These are phyloP conservation scores for Gavialis gangeticus DNA, from an alignment of 2,113 vertebrate genomes.

Conservation along the genomic window DNA sequence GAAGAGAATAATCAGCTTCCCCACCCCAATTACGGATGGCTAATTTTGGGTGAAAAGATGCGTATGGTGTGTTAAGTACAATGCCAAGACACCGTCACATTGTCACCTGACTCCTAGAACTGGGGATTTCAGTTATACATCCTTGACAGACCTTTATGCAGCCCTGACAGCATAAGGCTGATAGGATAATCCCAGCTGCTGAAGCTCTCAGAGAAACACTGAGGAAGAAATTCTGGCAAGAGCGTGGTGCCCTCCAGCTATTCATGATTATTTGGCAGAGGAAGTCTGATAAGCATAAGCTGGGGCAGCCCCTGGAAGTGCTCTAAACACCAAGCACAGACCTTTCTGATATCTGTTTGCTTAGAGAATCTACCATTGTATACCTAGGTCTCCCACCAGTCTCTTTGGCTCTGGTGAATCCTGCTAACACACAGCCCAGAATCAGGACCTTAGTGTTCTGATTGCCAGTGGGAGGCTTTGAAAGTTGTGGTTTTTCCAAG, in stretches of 20 bases:
- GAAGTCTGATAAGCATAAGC: not conserved
- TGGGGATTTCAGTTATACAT: not conserved
- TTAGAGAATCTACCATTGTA: not conserved
- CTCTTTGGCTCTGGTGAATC: not conserved
- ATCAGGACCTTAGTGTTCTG: not conserved
- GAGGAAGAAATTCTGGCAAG: not conserved
- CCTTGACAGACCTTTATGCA: not conserved
- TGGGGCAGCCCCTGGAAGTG: not conserved
- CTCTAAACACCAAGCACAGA: not conserved
- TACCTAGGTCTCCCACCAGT: not conserved
- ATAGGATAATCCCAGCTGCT: not conserved
- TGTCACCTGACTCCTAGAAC: not conserved
- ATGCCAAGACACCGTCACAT: not conserved
- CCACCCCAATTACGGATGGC: too few species aligned
- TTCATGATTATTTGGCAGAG: not conserved
- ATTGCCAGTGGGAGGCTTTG: not conserved
- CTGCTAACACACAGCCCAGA: not conserved
- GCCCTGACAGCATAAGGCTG: rapidly evolving
- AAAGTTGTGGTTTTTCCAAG: not conserved
- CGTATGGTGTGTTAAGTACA: too few species aligned
- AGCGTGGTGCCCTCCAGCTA: not conserved
- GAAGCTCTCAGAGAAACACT: not conserved
- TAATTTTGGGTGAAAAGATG: too few species aligned
- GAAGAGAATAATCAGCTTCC: too few species aligned
- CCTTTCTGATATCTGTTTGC: not conserved